phyloP scores from a whole-genome alignment of 2,888 invertebrate species.

The Schizaphis graminum region DNA sequence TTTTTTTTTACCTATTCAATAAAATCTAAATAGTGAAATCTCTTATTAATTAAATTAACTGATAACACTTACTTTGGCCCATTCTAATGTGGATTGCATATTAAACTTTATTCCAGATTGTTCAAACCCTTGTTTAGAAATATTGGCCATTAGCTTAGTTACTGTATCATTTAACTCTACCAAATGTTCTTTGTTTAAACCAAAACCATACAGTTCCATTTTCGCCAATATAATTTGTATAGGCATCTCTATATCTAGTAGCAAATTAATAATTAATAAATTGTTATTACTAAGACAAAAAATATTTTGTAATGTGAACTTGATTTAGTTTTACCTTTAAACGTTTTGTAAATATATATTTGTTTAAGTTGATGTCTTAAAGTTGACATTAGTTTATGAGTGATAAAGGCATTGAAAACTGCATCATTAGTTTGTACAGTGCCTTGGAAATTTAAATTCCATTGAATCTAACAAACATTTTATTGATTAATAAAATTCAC shows the following conservation, averaged over 20 bases:
- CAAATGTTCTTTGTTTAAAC: slow-evolving; percentile 76
- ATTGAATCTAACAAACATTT: slow-evolving; percentile 69
- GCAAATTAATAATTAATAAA: slow-evolving; percentile 7
- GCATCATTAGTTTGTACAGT: slow-evolving; percentile 40
- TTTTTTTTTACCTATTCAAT: slow-evolving; percentile 52
- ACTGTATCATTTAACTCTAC: slow-evolving; percentile 77
- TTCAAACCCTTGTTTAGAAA: slow-evolving; percentile 82
- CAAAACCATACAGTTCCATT: slow-evolving; percentile 87
- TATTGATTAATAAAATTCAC: slow-evolving; percentile 1
- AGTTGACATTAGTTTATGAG: slow-evolving; percentile 52
- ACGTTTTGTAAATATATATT: slow-evolving; percentile 59
- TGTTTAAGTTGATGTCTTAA: slow-evolving; percentile 60
- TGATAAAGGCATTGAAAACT: slow-evolving; percentile 60
- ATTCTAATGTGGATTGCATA: slow-evolving; percentile 75
- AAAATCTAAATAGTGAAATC: background rate
- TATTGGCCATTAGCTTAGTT: slow-evolving; percentile 76
- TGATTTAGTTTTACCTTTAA: slow-evolving; percentile 46
- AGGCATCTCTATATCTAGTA: slow-evolving; percentile 82
- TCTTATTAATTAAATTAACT: background rate
- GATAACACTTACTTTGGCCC: slow-evolving; percentile 55
- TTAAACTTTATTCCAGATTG: slow-evolving; percentile 85
- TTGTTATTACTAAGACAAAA: background rate
- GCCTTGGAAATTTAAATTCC: slow-evolving; percentile 52
- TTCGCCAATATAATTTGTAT: slow-evolving; percentile 78
- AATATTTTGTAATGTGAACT: background rate